phyloP scores from a whole-genome alignment of 2,888 invertebrate species.

The Leptothorax acervorum region DNA sequence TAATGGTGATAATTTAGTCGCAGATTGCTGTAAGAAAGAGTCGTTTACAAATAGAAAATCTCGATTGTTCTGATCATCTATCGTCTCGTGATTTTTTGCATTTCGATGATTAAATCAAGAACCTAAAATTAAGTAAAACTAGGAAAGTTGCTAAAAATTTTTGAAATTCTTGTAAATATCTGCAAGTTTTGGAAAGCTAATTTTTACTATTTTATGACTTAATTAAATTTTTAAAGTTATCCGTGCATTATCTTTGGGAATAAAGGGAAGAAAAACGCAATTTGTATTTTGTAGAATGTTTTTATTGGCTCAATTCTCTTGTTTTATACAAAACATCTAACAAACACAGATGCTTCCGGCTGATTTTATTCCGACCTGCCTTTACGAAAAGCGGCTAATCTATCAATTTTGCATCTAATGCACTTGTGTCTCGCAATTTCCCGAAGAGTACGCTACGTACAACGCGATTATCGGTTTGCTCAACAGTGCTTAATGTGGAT shows the following conservation, averaged over 20 bases:
- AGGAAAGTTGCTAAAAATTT: too few relatives aligned
- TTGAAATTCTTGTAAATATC: background rate
- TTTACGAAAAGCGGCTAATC: constrained; percentile 76
- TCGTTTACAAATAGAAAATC: too few relatives aligned
- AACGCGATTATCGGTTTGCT: constrained; percentile 64
- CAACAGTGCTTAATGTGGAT: constrained; percentile 67
- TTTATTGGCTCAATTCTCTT: constrained; percentile 79
- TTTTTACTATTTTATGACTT: background rate
- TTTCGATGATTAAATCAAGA: too few relatives aligned
- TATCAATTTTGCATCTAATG: constrained; percentile 72
- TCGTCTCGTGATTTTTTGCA: too few relatives aligned
- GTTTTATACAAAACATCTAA: constrained; percentile 84
- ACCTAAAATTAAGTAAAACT: too few relatives aligned
- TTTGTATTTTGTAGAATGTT: constrained; percentile 67
- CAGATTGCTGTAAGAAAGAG: too few relatives aligned
- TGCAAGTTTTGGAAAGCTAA: background rate
- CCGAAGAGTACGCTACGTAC: constrained; percentile 68
- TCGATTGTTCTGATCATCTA: too few relatives aligned
- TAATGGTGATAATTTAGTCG: too few relatives aligned
- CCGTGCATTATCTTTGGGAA: background rate
- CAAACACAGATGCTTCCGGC: constrained; percentile 79
- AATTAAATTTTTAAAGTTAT: background rate
- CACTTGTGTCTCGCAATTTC: constrained; percentile 58
- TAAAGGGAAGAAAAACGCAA: background rate
- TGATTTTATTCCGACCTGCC: constrained; percentile 69